Base-by-base conservation (phyloP, 2,888 invertebrate species). In the Pterostichus madidus region DNA sequence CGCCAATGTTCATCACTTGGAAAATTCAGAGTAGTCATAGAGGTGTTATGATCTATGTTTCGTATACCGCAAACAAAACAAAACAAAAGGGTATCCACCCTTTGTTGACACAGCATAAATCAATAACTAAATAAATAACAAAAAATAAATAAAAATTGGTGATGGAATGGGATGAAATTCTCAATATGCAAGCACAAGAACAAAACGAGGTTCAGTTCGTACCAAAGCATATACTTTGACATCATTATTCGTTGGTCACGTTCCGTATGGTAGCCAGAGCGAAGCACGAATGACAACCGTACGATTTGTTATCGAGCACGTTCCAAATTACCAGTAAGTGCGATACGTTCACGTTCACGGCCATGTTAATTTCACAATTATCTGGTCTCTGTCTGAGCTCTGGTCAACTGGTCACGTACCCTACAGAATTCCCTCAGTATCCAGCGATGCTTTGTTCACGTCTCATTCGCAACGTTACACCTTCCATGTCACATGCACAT, bases 181-280 rank as follows among this genome's bases (percentile, higher is more conserved):
- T 5, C 52, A 52, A n/a, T 11, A 5, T 13, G 24, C n/a, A 6
- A 13, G 13, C 10, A 13, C 52, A 52, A 52, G 52, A 52, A 8
- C 52, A 52, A 52, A 52, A 52, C n/a, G 13, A 52, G 52, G 1
- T 8, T 13, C 5, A 10, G 13, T n/a, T 52, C 13, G 10, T 52
- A 32, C 11, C n/a, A 31, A 32, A 31, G 86, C 87, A 86, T 87
- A 86, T 88, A 89, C 87, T 89, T 89, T 88, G 89, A 89, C 89
- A 88, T 89, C 88, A 89, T 89, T 89, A 89, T 87, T 86, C 84
- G 85, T 87, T 85, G 88, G 87, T 89, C 89, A 89, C 89, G 89
- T 89, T 89, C 88, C 87, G 86, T 88, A 89, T 89, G 87, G 89
- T 89, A 89, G 89, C 89, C 88, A 86, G 88, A 88, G 88, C 89